A percentile compares a stretch with the other conserved stretches of the same genome.
These are phyloP conservation scores for Lutraria rhynchaena DNA, from an alignment of 1,140 invertebrate genomes.

Conservation along the genomic window DNA sequence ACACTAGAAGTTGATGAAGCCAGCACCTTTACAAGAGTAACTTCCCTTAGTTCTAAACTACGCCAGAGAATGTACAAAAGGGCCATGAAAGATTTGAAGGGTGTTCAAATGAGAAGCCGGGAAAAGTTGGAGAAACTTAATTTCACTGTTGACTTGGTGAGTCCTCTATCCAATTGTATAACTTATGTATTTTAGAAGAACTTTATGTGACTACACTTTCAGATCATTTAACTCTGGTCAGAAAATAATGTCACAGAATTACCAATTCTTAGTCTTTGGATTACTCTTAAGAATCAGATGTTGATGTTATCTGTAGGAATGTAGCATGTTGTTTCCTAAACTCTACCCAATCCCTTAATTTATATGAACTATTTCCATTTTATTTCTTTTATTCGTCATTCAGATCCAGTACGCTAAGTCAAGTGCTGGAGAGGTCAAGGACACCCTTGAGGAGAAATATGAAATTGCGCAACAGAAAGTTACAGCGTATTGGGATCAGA, in stretches of 20 bases:
- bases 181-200: too few relatives aligned
- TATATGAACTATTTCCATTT: too few relatives aligned
- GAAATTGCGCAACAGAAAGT: slow-evolving; percentile 39
- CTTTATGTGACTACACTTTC: too few relatives aligned
- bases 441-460: slow-evolving; percentile 48
- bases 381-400: too few relatives aligned
- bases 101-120: slow-evolving; percentile 66
- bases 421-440: slow-evolving; percentile 33
- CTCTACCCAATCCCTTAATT: too few relatives aligned
- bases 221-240: too few relatives aligned
- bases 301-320: too few relatives aligned
- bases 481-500: slow-evolving; percentile 35
- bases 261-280: too few relatives aligned
- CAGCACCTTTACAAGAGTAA: slow-evolving; percentile 61
- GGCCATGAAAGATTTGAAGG: slow-evolving; percentile 70
- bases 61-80: slow-evolving; percentile 71
- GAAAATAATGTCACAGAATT: too few relatives aligned
- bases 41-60: slow-evolving; percentile 66
- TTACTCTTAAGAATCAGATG: too few relatives aligned
- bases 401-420: slow-evolving; percentile 59
- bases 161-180: slow-evolving; percentile 12
- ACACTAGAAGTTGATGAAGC: slow-evolving; percentile 65
- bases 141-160: slow-evolving; percentile 75
- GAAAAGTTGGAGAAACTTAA: slow-evolving; percentile 70
- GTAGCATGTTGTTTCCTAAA: too few relatives aligned